Conservation (phyloP, 1,140 invertebrate species). For the Trialeurodes vaporariorum region DNA sequence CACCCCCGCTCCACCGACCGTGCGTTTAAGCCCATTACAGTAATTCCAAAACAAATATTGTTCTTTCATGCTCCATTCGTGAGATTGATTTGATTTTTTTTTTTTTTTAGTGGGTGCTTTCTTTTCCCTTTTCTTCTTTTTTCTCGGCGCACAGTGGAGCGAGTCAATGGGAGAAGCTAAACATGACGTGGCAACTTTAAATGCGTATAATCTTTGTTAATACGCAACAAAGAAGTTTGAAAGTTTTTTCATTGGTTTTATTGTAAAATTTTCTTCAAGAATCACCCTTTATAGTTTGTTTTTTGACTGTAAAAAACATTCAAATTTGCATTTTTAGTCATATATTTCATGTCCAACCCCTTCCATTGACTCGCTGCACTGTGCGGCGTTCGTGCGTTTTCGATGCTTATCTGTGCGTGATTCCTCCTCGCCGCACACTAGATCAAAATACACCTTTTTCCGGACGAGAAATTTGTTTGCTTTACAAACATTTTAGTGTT, state of each 20-base stretch:
- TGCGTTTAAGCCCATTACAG: not conserved
- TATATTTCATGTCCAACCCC: not conserved
- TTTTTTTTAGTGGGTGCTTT: not conserved
- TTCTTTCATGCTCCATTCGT: not conserved
- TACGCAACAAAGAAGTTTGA: not conserved
- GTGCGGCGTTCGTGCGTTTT: no score
- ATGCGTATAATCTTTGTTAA: not conserved
- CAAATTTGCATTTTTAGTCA: not conserved
- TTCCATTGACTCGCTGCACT: not conserved
- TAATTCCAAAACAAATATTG: not conserved
- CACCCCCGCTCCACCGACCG: not conserved
- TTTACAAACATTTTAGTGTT: no score
- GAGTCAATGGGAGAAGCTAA: not conserved
- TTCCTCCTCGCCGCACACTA: no score
- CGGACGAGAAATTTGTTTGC: no score
- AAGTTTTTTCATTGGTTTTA: not conserved
- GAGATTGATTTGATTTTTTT: not conserved
- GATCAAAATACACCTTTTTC: no score
- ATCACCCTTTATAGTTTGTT: not conserved
- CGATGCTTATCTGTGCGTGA: no score
- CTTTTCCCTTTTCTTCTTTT: not conserved
- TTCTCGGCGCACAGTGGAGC: not conserved
- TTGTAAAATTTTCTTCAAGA: not conserved
- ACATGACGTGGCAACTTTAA: not conserved
- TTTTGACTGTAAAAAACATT: not conserved